Percentiles rank a stretch among this genome's conserved stretches.
These are phyloP conservation scores for Paratrypauchen microcephalus DNA, from an alignment of 2,797 vertebrate species.

Conservation along the genomic window DNA sequence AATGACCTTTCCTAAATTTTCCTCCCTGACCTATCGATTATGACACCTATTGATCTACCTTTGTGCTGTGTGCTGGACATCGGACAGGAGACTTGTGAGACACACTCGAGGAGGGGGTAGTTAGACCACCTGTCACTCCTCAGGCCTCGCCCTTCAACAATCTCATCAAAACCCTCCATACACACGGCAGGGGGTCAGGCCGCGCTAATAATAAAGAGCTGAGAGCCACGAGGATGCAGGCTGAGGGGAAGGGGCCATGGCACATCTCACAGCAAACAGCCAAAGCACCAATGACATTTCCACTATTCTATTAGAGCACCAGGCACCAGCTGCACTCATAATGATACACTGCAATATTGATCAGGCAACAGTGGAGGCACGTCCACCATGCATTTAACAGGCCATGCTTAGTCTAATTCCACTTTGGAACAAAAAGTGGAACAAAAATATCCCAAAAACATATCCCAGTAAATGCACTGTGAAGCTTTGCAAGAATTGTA, in stretches of 20 bases:
- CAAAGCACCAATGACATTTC: constrained; percentile 26
- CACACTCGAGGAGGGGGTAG: constrained; percentile 39
- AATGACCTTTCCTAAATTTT: constrained; percentile 53
- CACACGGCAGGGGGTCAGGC: constrained; percentile 52
- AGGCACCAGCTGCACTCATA: constrained; percentile 14
- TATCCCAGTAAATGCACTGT: no score
- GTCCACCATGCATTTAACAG: constrained; percentile 4
- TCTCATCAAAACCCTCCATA: constrained; percentile 51
- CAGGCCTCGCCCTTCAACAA: constrained; percentile 39
- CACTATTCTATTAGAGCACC: constrained; percentile 20
- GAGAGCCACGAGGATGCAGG: constrained; percentile 46
- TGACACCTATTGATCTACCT: constrained; percentile 59
- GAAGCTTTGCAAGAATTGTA: no score
- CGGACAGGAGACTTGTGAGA: constrained; percentile 50
- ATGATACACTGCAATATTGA: constrained; percentile 16
- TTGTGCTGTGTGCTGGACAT: constrained; percentile 52
- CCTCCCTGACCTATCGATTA: constrained; percentile 71
- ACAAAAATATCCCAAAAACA: background rate
- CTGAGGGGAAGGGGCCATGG: constrained; percentile 21
- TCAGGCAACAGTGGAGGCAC: constrained; percentile 16
- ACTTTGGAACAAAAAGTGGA: background rate
- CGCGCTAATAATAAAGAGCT: constrained; percentile 45
- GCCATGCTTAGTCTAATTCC: background rate
- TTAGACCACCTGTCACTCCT: constrained; percentile 64
- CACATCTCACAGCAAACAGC: constrained; percentile 29